Conservation (phyloP, 2,113 vertebrate species). For the Sclerurus mexicanus region DNA sequence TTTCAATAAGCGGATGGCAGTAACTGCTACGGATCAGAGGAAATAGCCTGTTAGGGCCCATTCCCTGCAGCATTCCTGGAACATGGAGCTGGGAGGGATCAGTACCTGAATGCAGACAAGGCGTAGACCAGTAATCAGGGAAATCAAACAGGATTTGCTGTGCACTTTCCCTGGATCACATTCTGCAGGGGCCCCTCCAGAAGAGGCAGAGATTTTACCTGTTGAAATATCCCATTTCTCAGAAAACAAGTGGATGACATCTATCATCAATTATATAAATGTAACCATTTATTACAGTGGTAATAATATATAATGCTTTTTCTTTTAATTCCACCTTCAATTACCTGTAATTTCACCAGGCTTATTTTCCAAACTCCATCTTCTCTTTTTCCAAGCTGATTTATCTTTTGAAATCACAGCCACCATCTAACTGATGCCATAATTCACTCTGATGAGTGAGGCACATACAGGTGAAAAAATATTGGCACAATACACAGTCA, state of each 20-base stretch:
- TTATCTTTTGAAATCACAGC: not conserved
- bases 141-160: not conserved
- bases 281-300: not conserved
- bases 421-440: not conserved
- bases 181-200: not conserved
- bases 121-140: not conserved
- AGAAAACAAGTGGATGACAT: not conserved
- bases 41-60: rapidly evolving
- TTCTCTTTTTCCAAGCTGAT: not conserved
- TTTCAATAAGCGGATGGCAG: not conserved
- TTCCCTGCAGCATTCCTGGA: not conserved
- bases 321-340: not conserved
- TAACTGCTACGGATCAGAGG: not conserved
- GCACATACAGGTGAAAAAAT: not conserved
- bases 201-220: not conserved
- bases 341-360: not conserved
- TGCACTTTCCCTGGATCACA: not conserved
- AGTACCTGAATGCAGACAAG: not conserved
- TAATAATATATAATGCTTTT: not conserved
- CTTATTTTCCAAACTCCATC: not conserved
- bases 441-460: not conserved
- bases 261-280: not conserved
- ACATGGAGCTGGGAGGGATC: not conserved
- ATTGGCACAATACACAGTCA: not conserved
- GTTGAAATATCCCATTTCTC: not conserved